Evolutionary conservation across 1,140 invertebrate genomes (phyloP), one percentile per base, ranked within the genome.

Genomic region (Atta cephalotes): DNA sequence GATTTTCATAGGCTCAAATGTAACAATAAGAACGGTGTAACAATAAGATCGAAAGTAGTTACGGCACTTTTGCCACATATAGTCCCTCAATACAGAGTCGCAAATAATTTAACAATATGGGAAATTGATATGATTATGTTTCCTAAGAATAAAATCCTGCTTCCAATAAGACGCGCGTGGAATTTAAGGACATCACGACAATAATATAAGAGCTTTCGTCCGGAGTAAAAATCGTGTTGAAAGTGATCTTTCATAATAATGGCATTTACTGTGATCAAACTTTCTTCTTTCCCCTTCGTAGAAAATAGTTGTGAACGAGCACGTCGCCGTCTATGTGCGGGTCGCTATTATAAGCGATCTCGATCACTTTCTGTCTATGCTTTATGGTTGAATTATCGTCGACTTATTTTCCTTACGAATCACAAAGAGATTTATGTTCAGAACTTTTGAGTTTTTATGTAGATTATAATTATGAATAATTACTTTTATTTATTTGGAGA

Each of bases 61-160:
- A 9, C 21, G 28, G 58, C 49, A 28, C 60, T 70, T 74, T 77
- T 65, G 84, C 68, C 86, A 72, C 87, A 72, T 89, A 86, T 88
- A 84, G 88, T 89, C 88, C 78, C 77, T 58, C 79, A 82, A 60
- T 63, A 25, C 51, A 18, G 60, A 60, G 86, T 72, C 74, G 65
- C 87, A 92, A 94, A 94, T 93, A 93, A 93, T 94, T 91, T 91
- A 92, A 93, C 89, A 88, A 93, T 87, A 92, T 92, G 86, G 87
- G 76, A 90, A 94, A 94, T 92, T 92, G 92, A 92, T 89, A 91
- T 89, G 88, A 92, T 93, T 93, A 86, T 87, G 56, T 90, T 89
- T 86, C 76, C 56, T 72, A 87, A 87, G 88, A 93, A 90, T 91
- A 92, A 89, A 89, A 91, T 91, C 63, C 53, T 70, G 76, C 74